Conservation (phyloP, 2,797 vertebrate species). For the Pseudomugil gertrudae region DNA sequence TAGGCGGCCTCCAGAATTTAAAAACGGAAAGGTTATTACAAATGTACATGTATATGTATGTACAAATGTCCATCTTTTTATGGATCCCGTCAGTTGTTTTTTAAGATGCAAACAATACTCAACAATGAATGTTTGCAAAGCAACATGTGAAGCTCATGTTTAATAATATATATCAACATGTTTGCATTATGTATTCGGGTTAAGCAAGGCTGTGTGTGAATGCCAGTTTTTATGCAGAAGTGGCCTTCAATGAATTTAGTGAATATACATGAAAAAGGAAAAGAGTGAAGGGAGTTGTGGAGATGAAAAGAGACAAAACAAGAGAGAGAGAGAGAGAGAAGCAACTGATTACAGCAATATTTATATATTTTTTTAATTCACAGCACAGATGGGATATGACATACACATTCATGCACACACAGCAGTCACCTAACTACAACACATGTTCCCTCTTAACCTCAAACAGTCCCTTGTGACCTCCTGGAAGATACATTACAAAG, state of each 20-base stretch:
- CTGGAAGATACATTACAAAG: constrained; percentile 53
- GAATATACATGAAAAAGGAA: neutral
- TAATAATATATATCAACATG: constrained; percentile 43
- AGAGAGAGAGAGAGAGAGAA: neutral
- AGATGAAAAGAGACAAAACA: neutral
- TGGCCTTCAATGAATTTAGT: constrained; percentile 31
- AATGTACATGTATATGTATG: too few species aligned
- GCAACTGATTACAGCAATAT: constrained; percentile 23
- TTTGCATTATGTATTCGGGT: constrained; percentile 38
- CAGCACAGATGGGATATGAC: constrained; percentile 13
- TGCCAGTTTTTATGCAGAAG: constrained; percentile 18
- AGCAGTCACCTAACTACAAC: constrained; percentile 10
- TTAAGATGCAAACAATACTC: neutral
- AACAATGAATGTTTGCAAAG: neutral
- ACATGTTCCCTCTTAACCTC: constrained; percentile 54
- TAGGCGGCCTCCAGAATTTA: too few species aligned
- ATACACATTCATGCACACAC: constrained; percentile 16
- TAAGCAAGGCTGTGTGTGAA: constrained; percentile 40
- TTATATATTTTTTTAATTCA: constrained; percentile 20
- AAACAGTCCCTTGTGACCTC: constrained; percentile 50
- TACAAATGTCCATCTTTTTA: too few species aligned
- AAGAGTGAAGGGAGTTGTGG: neutral
- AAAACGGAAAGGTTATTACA: too few species aligned
- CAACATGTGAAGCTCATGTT: constrained; percentile 23
- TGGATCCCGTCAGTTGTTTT: too few species aligned